Conservation (phyloP, 2,113 vertebrate species). For the Brevimyrus niger region DNA sequence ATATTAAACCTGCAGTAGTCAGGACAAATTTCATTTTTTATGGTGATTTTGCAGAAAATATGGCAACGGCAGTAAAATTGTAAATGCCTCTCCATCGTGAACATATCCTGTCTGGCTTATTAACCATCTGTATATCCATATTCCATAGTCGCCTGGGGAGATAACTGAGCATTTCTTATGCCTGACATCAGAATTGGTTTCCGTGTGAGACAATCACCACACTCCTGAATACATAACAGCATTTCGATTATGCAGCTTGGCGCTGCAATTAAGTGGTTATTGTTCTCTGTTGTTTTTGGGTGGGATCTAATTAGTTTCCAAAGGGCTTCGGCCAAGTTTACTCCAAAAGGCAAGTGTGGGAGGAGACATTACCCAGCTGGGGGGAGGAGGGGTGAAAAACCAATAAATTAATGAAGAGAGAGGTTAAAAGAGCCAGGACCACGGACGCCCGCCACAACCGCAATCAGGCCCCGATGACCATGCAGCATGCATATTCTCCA, state of each 20-base stretch:
- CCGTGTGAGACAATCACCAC: constrained; percentile 33
- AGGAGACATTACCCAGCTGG: not conserved
- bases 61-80: constrained; percentile 43
- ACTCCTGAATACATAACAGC: constrained; percentile 31
- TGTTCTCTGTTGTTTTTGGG: constrained; percentile 34
- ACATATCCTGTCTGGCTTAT: constrained; percentile 28
- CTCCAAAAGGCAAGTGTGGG: not conserved
- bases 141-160: constrained; percentile 27
- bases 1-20: not conserved
- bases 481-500: not conserved
- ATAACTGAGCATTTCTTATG: constrained; percentile 29
- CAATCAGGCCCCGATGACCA: not conserved
- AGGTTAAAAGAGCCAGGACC: not conserved
- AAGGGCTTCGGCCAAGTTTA: not conserved
- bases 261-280: constrained; percentile 47
- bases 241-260: constrained; percentile 33
- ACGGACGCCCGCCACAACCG: not conserved
- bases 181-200: constrained; percentile 32
- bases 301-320: not conserved
- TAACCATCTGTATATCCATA: constrained; percentile 6
- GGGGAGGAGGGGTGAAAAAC: not conserved
- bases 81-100: constrained; percentile 38
- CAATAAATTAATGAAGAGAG: constrained; percentile 1
- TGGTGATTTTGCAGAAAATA: constrained; percentile 31
- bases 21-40: not conserved